These are phyloP conservation scores for Pachyuromys duprasi DNA, from an alignment of 2,797 vertebrate genomes.

Conservation along the genomic window DNA sequence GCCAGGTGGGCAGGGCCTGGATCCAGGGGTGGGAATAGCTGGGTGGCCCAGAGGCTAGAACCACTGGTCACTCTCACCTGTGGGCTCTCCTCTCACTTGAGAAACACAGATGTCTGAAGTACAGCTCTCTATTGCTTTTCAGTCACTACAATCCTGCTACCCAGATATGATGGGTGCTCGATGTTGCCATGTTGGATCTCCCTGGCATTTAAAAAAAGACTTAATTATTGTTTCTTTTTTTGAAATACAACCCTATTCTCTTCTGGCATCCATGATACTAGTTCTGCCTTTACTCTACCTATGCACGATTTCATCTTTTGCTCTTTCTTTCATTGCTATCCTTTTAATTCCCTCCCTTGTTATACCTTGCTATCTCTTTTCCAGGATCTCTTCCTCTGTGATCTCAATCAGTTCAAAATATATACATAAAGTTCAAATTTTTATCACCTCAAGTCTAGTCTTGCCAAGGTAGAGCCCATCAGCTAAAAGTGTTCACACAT, in stretches of 20 bases:
- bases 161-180: too few species aligned
- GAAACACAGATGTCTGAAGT: too few species aligned
- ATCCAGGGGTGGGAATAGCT: too few species aligned
- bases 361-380: background rate
- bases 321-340: background rate
- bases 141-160: too few species aligned
- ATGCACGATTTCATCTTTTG: background rate
- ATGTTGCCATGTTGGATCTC: too few species aligned
- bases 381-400: background rate
- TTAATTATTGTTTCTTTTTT: background rate
- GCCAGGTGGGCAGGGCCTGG: too few species aligned
- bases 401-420: background rate
- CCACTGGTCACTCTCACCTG: too few species aligned
- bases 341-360: background rate
- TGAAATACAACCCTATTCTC: background rate
- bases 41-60: too few species aligned
- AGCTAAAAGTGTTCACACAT: background rate
- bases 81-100: too few species aligned
- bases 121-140: too few species aligned
- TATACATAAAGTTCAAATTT: background rate
- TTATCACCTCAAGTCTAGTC: background rate
- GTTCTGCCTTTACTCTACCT: background rate
- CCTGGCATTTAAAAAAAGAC: too few species aligned
- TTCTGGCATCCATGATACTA: background rate
- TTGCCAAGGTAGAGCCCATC: background rate